Evolutionary conservation across 35 echinoderm and acorn worm genomes (phyloP).

Genomic region (Holothuria glaberrima): DNA sequence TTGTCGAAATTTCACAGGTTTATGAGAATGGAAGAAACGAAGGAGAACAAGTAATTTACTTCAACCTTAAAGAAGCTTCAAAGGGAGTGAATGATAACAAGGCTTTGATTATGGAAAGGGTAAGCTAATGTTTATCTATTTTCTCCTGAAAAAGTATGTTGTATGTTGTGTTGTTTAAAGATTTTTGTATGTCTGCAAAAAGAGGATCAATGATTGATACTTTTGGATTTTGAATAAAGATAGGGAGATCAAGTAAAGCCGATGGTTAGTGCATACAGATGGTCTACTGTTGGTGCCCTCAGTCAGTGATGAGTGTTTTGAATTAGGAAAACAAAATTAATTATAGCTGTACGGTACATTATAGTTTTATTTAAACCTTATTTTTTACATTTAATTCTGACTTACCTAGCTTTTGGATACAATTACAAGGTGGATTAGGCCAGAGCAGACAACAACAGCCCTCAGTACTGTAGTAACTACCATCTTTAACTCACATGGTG

Average conservation of each 20-base stretch:
- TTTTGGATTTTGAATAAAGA: no score
- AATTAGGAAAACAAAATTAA: no score
- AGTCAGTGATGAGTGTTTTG: no score
- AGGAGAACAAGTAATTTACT: conserved; percentile 75
- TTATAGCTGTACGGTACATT: no score
- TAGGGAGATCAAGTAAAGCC: no score
- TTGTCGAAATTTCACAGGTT: conserved; percentile 48
- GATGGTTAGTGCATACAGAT: no score
- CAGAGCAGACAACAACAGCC: conserved; percentile 84
- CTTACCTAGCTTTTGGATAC: conserved; percentile 73
- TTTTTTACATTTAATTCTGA: conserved; percentile 13
- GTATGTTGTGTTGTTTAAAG: no score
- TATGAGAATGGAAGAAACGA: conserved; percentile 92
- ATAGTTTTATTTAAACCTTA: background rate
- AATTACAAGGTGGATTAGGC: conserved; percentile 72
- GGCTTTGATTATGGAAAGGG: conserved; percentile 80
- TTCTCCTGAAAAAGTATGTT: no score
- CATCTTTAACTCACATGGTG: conserved; percentile 80
- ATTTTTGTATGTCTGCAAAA: no score
- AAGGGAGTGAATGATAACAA: conserved; percentile 72
- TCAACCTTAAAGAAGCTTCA: conserved; percentile 88
- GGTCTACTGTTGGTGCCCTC: no score
- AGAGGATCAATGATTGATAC: no score
- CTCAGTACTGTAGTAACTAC: conserved; percentile 91
- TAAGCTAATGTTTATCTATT: conserved; percentile 45